Evolutionary conservation across 2,113 vertebrate species (phyloP), one percentile per base, ranked within the genome.

Genomic region (Antigone vipio): DNA sequence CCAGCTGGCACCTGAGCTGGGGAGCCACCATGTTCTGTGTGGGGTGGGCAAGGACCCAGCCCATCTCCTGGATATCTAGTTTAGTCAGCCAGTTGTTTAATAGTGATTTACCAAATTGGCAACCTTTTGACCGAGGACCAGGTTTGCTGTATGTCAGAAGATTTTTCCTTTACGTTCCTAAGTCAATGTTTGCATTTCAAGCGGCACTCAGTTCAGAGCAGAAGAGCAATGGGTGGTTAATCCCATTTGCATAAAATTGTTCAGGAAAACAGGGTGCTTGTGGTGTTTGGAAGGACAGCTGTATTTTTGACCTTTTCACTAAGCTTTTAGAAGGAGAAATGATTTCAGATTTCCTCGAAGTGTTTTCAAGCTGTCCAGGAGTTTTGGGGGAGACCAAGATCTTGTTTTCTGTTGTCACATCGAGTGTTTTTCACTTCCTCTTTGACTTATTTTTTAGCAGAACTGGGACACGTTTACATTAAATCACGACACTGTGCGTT

Each of bases 381-480:
- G 40, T 73, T 89, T 84, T 14, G 58, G 53, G 53, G 35, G 58
- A 76, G 15, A 80, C 66, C 35, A 73, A 58, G 29, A 26, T 75
- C 20, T 29, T 64, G 34, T 56, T 74, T 44, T 72, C 26, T 91
- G 3, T 96, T 95, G 76, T 92, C 35, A 71, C 56, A 58, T 32
- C 1, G 14, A 15, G 7, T 60, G 66, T 66, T 95, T 97, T 93
- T 94, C 86, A 71, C 90, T 93, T 71, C 87, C 47, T 74, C 92
- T 93, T 92, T 87, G 79, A 73, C n/a, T 74, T 68, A 30, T 12
- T 59, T 78, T 95, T 97, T 79, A 66, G 63, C 87, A 91, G 88
- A 89, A 89, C 64, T 80, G 55, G 74, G 62, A 52, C 89, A 16
- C 11, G 1, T 85, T 78, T 8, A 4, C 84, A 42, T 52, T 55